A percentile compares a stretch with the other conserved stretches of the same genome.
phyloP scores from a whole-genome alignment of 1,140 invertebrate genomes.

The Scaptomyza graminum region DNA sequence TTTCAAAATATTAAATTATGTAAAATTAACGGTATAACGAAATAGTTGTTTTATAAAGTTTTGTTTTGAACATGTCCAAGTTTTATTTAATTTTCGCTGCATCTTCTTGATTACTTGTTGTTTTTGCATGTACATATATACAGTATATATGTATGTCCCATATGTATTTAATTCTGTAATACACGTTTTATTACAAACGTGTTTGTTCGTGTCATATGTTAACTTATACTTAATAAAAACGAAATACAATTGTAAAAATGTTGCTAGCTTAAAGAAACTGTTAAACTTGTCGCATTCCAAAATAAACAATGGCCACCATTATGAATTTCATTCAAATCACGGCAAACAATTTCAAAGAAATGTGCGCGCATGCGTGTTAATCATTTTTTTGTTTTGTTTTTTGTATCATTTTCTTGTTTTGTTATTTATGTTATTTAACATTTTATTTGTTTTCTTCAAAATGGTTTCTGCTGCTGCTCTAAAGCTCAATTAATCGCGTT shows the following conservation, averaged over 20 bases:
- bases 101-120: slow-evolving; percentile 34
- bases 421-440: not conserved
- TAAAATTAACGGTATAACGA: slow-evolving; percentile 45
- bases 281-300: slow-evolving; percentile 75
- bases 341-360: slow-evolving; percentile 82
- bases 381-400: not conserved
- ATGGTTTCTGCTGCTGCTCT: slow-evolving; percentile 52
- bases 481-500: slow-evolving; percentile 57
- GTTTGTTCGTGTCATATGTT: slow-evolving; percentile 46
- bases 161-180: not conserved
- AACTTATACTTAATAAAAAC: slow-evolving; percentile 78
- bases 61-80: slow-evolving; percentile 48
- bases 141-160: not conserved
- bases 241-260: slow-evolving; percentile 80
- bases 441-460: slow-evolving; percentile 17
- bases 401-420: slow-evolving; percentile 16
- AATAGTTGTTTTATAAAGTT: slow-evolving; percentile 26
- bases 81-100: slow-evolving; percentile 42
- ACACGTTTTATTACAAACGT: not conserved
- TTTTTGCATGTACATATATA: slow-evolving; percentile 26
- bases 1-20: slow-evolving; percentile 54
- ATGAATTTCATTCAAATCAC: slow-evolving; percentile 84
- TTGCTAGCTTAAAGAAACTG: slow-evolving; percentile 51
- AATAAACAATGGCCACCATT: slow-evolving; percentile 81
- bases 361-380: slow-evolving; percentile 56